Evolutionary conservation across 2,797 vertebrate species (phyloP), one percentile per base, ranked within the genome.

Genomic region (Ambastaia sidthimunki): DNA sequence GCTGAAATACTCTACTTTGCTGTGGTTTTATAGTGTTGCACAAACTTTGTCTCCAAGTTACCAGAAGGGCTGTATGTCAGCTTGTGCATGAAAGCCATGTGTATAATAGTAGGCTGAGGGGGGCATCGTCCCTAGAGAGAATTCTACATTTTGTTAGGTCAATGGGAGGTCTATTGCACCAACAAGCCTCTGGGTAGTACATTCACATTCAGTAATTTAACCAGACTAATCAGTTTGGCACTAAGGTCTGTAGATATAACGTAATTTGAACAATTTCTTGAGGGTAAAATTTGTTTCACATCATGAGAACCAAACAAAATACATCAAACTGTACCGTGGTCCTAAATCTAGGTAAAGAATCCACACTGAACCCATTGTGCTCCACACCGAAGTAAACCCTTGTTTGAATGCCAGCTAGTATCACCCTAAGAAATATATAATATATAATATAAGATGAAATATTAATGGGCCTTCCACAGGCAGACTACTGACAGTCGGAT

Each of bases 21-120:
- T 71, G 41, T 62, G 60, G 47, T 50, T 59, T 44, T 11, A 12
- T 57, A 12, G 37, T 9, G 9, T 21, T 57, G 55, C 21, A 6
- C 21, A 19, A 34, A 55, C 18, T 37, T 31, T 71, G 23, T 68
- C 59, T 70, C 63, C 50, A 21, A 67, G 47, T 41, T 41, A 68
- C 57, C 19, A 65, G 55, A 16, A 37, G n/a, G 54, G 47, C 19
- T 60, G 62, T 80, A 71, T 57, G 55, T 80, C 67, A 71, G 7
- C 34, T 75, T 48, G 18, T 10, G 18, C n/a, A 11, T 47, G 63
- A 63, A 76, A 55, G 50, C 34, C 34, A 68, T 57, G 74, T 44
- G 34, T 67, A 55, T 44, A 13, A 55, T 44, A 34, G 15, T 44
- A 10, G 21, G 31, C 50, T 74, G 13, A 63, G 41, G 41, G 48